A percentile compares a stretch with the other conserved stretches of the same genome.
Conservation (phyloP, 2,797 vertebrate species). For the Scolopax rusticola region DNA sequence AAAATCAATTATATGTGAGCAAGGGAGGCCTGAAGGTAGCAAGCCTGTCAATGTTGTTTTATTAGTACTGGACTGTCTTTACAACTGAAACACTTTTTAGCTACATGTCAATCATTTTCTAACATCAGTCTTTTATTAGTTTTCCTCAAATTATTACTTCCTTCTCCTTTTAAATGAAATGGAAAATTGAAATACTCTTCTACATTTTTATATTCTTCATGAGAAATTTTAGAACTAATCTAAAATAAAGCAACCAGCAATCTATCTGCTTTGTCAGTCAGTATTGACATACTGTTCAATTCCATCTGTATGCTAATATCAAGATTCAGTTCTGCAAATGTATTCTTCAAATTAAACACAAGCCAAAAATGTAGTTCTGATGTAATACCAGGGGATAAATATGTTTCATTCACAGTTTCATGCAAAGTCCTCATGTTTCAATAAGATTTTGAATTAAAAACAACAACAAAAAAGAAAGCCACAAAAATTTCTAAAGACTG, state of each 20-base stretch:
- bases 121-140: constrained; percentile 67
- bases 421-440: constrained; percentile 4
- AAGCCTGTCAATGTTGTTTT: constrained; percentile 51
- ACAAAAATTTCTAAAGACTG: background rate
- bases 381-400: constrained; percentile 63
- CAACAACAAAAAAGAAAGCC: background rate
- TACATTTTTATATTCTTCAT: constrained; percentile 72
- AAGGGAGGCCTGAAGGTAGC: constrained; percentile 37
- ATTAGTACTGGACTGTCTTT: constrained; percentile 55
- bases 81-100: constrained; percentile 65
- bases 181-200: constrained; percentile 77
- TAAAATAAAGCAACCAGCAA: constrained; percentile 71
- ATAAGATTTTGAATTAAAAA: constrained; percentile 17
- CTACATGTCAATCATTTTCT: constrained; percentile 65
- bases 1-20: constrained; percentile 60
- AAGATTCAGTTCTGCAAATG: constrained; percentile 67
- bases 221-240: constrained; percentile 70
- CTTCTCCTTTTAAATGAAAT: constrained; percentile 74
- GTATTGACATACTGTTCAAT: constrained; percentile 74
- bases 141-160: constrained; percentile 75
- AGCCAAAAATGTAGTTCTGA: constrained; percentile 49
- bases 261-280: constrained; percentile 76
- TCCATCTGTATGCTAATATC: constrained; percentile 80
- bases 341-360: constrained; percentile 63
- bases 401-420: constrained; percentile 20